Conservation (phyloP, 1,140 invertebrate genomes). For the Penaeus indicus region DNA sequence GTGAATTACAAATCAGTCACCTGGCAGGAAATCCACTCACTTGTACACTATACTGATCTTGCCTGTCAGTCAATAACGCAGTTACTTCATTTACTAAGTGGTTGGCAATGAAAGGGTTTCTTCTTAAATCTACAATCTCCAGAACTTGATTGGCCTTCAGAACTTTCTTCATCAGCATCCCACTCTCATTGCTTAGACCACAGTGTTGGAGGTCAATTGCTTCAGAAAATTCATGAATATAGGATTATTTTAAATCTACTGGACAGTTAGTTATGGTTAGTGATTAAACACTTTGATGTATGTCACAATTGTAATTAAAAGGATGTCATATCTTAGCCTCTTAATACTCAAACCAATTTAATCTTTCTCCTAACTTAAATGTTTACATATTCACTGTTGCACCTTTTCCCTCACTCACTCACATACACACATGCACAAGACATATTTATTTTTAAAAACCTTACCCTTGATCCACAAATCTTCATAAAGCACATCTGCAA, state of each 20-base stretch:
- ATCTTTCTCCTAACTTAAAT: too few relatives aligned
- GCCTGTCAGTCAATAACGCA: conserved; percentile 9
- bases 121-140: conserved; percentile 48
- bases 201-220: conserved; percentile 50
- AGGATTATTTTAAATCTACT: too few relatives aligned
- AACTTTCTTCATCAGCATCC: background rate
- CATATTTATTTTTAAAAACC: background rate
- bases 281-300: too few relatives aligned
- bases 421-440: too few relatives aligned
- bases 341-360: too few relatives aligned
- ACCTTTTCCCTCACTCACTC: too few relatives aligned
- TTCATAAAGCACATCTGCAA: conserved; percentile 33
- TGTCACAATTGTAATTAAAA: too few relatives aligned
- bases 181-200: conserved; percentile 43
- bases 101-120: conserved; percentile 42
- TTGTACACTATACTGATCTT: background rate
- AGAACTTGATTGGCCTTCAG: conserved; percentile 39
- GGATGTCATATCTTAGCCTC: too few relatives aligned
- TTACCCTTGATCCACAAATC: conserved; percentile 56
- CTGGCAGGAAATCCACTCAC: background rate
- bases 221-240: background rate
- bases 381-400: too few relatives aligned
- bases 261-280: too few relatives aligned
- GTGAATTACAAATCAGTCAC: background rate
- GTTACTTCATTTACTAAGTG: conserved; percentile 17